A percentile compares a stretch with the other conserved stretches of the same genome.
phyloP scores from a whole-genome alignment of 2,113 vertebrate species.

The Numida meleagris region DNA sequence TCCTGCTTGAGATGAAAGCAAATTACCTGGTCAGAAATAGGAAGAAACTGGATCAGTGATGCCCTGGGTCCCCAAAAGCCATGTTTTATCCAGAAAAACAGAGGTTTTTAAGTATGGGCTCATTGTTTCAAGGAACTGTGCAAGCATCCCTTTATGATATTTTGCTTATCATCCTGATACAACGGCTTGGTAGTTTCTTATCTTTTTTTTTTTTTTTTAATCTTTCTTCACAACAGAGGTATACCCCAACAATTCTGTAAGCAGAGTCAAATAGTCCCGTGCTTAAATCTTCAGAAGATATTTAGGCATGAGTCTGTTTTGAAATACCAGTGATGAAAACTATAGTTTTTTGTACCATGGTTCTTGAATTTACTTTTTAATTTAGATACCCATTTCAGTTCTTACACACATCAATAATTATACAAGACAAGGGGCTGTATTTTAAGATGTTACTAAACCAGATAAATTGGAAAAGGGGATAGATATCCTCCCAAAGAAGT shows the following conservation, averaged over 20 bases:
- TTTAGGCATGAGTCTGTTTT: background rate
- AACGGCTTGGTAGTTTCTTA: background rate
- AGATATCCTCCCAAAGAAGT: background rate
- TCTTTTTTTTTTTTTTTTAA: background rate
- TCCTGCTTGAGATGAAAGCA: background rate
- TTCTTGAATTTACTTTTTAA: background rate
- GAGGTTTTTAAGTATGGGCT: background rate
- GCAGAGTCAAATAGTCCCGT: background rate
- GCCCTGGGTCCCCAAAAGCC: background rate
- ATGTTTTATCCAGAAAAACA: background rate
- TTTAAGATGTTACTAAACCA: background rate
- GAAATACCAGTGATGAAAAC: background rate
- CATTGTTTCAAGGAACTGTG: background rate
- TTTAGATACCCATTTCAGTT: background rate
- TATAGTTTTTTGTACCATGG: background rate
- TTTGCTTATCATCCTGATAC: constrained; percentile 28
- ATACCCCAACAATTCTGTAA: background rate
- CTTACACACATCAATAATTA: background rate
- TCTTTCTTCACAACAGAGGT: background rate
- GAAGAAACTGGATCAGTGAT: background rate
- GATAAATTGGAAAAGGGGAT: background rate
- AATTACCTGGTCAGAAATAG: constrained; percentile 8
- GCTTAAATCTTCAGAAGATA: background rate
- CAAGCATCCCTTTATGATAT: background rate
- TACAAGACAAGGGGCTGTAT: background rate